phyloP scores from a whole-genome alignment of 1,140 invertebrate species.

The Thaumatotibia leucotreta region DNA sequence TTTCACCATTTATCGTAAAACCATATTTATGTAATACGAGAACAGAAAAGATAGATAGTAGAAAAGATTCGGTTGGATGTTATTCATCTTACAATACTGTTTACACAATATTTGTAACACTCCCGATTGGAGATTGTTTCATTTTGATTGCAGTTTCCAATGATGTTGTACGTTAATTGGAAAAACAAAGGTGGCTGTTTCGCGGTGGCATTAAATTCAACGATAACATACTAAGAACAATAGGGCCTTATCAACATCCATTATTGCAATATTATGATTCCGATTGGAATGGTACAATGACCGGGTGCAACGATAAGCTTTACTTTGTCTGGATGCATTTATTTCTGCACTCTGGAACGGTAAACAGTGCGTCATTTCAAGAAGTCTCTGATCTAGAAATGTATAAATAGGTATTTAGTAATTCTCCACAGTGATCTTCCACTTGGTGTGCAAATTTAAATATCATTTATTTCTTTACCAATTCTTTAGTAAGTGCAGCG shows the following conservation, averaged over 20 bases:
- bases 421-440: neutral
- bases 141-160: neutral
- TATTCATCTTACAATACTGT: no score
- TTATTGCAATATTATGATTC: conserved; percentile 36
- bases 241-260: conserved; percentile 47
- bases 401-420: conserved; percentile 23
- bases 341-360: conserved; percentile 62
- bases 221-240: conserved; percentile 39
- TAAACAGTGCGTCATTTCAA: conserved; percentile 64
- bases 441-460: conserved; percentile 23
- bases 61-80: no score
- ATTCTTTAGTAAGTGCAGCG: neutral
- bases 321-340: conserved; percentile 42
- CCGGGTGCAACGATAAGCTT: conserved; percentile 47
- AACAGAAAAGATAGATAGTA: no score
- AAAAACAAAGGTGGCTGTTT: conserved; percentile 1
- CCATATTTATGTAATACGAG: no score
- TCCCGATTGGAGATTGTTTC: neutral
- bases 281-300: conserved; percentile 45
- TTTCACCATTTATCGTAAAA: no score
- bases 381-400: conserved; percentile 53
- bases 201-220: conserved; percentile 1
- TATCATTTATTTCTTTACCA: conserved; percentile 1
- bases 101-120: neutral
- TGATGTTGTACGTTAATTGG: neutral